These are phyloP conservation scores for Otolemur garnettii DNA, from an alignment of 2,113 vertebrate species.

Conservation along the genomic window DNA sequence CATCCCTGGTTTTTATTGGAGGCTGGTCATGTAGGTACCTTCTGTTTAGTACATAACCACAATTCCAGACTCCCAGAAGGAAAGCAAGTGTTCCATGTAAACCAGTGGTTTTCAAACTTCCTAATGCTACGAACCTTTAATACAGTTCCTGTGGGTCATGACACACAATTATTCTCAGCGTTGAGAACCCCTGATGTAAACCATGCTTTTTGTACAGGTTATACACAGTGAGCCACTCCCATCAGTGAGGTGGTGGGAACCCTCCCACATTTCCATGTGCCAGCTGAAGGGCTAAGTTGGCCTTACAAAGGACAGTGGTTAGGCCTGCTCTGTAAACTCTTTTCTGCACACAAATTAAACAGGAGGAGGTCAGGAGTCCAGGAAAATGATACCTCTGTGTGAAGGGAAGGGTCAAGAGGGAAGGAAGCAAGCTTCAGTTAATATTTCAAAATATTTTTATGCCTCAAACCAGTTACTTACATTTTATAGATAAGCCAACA, in stretches of 20 bases:
- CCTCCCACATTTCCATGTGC: background rate
- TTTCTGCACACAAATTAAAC: background rate
- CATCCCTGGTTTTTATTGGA: background rate
- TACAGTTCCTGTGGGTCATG: too few relatives aligned
- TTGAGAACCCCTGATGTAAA: background rate
- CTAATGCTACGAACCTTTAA: too few relatives aligned
- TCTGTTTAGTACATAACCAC: fast-evolving
- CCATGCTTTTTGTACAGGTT: background rate
- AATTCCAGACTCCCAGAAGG: background rate
- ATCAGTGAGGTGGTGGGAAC: background rate
- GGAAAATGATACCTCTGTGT: background rate
- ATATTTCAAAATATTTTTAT: background rate
- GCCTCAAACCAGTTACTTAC: background rate
- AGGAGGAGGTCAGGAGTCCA: background rate
- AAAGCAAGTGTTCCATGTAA: background rate
- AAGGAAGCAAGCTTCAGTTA: background rate
- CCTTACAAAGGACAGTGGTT: background rate
- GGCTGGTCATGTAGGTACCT: background rate
- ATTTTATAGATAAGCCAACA: background rate
- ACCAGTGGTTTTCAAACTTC: too few relatives aligned
- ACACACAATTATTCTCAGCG: too few relatives aligned
- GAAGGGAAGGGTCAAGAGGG: background rate
- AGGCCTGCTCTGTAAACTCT: background rate
- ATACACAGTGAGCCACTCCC: background rate
- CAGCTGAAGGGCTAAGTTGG: background rate